phyloP scores from a whole-genome alignment of 2,888 invertebrate species.

The Sesia bembeciformis region DNA sequence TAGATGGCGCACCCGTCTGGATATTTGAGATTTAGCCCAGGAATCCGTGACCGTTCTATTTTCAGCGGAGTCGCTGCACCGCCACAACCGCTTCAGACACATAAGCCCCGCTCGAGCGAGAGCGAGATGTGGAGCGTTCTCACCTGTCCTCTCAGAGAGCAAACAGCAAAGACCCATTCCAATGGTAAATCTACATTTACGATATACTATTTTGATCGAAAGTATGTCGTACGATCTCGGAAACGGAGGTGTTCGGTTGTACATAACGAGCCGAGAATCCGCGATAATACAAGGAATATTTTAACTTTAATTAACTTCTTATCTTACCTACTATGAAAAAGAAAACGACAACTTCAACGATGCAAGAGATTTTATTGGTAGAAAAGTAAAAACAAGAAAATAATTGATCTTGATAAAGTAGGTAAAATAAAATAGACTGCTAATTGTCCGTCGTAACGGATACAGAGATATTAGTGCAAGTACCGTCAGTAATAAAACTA shows the following conservation, averaged over 20 bases:
- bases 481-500: too few relatives aligned
- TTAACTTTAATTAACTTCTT: too few relatives aligned
- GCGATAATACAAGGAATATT: too few relatives aligned
- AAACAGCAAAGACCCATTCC: slow-evolving; percentile 46
- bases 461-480: too few relatives aligned
- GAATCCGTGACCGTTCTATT: slow-evolving; percentile 73
- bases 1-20: slow-evolving; percentile 81
- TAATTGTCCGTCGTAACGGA: too few relatives aligned
- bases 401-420: too few relatives aligned
- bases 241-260: background rate
- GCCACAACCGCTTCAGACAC: slow-evolving; percentile 39
- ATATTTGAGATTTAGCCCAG: slow-evolving; percentile 78
- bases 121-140: slow-evolving; percentile 44
- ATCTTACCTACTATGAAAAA: too few relatives aligned
- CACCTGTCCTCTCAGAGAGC: slow-evolving; percentile 24
- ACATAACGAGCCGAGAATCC: background rate
- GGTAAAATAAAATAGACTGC: too few relatives aligned
- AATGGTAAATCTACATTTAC: slow-evolving; percentile 68
- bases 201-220: slow-evolving; percentile 69
- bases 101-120: slow-evolving; percentile 23
- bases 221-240: background rate
- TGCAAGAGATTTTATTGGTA: too few relatives aligned
- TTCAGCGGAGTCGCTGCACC: slow-evolving; percentile 55
- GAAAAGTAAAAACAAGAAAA: too few relatives aligned
- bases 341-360: too few relatives aligned